phyloP scores from a whole-genome alignment of 2,113 vertebrate species.

The Bettongia penicillata region DNA sequence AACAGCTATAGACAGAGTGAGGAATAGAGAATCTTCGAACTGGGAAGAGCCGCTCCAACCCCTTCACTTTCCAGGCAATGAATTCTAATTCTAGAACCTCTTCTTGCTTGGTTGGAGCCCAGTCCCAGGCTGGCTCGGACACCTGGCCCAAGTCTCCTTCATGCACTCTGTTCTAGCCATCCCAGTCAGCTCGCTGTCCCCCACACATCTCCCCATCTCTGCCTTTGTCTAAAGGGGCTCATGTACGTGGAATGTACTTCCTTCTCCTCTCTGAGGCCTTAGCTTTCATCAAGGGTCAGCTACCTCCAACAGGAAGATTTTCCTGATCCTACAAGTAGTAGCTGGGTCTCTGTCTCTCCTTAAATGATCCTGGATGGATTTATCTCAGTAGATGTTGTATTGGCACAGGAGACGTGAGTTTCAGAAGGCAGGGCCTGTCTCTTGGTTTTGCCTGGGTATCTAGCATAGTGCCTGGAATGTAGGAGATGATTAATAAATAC shows the following conservation, averaged over 20 bases:
- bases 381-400: background rate
- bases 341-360: background rate
- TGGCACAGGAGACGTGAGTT: background rate
- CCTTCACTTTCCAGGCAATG: background rate
- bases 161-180: background rate
- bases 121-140: background rate
- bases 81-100: background rate
- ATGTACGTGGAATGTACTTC: background rate
- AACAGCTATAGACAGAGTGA: background rate
- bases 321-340: background rate
- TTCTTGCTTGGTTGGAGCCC: background rate
- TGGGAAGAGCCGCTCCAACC: background rate
- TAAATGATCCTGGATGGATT: background rate
- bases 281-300: background rate
- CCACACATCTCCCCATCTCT: background rate
- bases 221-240: background rate
- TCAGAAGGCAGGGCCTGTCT: background rate
- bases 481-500: background rate
- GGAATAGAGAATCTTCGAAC: background rate
- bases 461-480: background rate
- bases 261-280: background rate
- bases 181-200: rapidly evolving
- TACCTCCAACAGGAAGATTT: background rate
- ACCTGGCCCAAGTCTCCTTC: background rate
- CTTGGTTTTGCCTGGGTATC: background rate